phyloP scores from a whole-genome alignment of 2,113 vertebrate species.

The Odobenus rosmarus region DNA sequence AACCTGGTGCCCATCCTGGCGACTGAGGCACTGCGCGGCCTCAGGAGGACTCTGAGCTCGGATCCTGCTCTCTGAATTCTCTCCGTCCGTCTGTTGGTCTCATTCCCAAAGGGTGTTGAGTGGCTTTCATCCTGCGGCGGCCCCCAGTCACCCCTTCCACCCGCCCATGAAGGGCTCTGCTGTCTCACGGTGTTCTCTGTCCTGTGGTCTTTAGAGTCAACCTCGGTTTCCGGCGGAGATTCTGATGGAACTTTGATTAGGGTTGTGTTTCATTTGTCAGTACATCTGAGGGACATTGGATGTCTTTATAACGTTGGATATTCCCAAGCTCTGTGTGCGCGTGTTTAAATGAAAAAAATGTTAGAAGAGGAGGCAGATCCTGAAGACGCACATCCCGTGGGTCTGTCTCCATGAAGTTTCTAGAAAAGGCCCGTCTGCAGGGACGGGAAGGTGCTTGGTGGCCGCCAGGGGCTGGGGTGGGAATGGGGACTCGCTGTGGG shows the following conservation, averaged over 20 bases:
- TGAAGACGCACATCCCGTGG: neutral
- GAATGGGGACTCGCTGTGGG: accelerated
- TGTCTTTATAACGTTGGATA: neutral
- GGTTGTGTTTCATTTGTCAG: neutral
- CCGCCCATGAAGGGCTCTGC: neutral
- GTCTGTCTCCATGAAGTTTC: neutral
- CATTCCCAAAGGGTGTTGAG: neutral
- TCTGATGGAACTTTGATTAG: neutral
- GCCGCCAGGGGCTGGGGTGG: neutral
- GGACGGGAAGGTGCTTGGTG: neutral
- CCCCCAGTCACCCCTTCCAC: neutral
- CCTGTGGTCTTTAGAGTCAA: neutral
- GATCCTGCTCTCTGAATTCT: neutral
- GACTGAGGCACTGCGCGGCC: neutral
- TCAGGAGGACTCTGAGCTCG: neutral
- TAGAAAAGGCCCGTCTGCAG: neutral
- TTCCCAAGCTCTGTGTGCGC: neutral
- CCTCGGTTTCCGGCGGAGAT: neutral
- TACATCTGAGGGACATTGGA: neutral
- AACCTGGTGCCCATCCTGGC: accelerated
- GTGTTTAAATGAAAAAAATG: neutral
- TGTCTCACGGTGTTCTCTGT: neutral
- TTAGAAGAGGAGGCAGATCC: neutral
- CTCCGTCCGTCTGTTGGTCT: neutral
- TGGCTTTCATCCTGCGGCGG: neutral